Evolutionary conservation across 2,888 invertebrate genomes (phyloP), one percentile per base, ranked within the genome.

Genomic region (Congeria kusceri): DNA sequence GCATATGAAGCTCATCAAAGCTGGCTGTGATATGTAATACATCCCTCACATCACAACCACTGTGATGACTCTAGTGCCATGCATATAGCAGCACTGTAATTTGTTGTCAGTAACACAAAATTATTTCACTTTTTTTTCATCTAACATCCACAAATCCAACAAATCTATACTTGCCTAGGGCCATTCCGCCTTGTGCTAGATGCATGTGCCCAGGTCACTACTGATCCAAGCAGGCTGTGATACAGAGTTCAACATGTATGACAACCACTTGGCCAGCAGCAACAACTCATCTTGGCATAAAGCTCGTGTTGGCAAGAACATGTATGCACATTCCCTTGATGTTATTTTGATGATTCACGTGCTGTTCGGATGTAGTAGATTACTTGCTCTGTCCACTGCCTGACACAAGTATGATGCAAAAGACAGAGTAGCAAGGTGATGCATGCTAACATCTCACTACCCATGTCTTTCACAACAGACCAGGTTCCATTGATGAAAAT

Each of bases 361-460:
- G 4, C 32, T 32, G 32, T 32, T 32, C 11, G 5, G 4, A 9
- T 49, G 49, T 20, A 32, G 4, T 32, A 62, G 13, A 29, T 62
- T 62, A n/a, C 62, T 39, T 3, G n/a, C 62, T 49, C 20, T 5
- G 4, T 20, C 7, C 20, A 9, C n/a, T 20, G 20, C 5, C 23
- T 64, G 44, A n/a, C 67, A 59, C 32, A 32, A 7, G 32, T 32
- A 32, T 75, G 70, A 20, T 84, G 78, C 83, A 98, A 98, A 98
- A 98, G 98, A 98, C 98, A 98, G 97, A 97, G 97, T 97, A 98
- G 98, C 97, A 97, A 98, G 98, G 96, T 95, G 93, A 77, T 65
- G 62, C 47, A 94, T 93, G 94, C 93, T 94, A 94, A 94, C 98
- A 98, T 98, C 98, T 98, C 98, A 96, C 97, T 97, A 98, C 98